Evolutionary conservation across 2,888 invertebrate genomes (phyloP), one percentile per base, ranked within the genome.

Genomic region (Cartodere bifasciata): DNA sequence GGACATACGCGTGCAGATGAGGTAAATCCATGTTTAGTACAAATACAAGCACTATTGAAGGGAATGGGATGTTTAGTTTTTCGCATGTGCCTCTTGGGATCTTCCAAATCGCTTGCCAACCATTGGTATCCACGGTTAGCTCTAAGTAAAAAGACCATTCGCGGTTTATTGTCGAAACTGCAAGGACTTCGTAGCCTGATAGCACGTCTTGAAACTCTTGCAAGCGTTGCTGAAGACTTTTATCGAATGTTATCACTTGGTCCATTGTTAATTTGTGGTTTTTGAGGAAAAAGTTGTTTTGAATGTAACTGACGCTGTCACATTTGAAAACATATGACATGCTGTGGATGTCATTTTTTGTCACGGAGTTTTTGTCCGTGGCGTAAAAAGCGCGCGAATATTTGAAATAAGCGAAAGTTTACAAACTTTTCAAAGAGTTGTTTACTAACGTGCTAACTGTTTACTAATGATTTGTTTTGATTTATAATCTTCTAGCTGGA

Each of bases 101-200:
- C 53, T 76, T 77, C 78, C 78, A 78, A 5, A 78, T 45, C 0
- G 74, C 76, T 44, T 73, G 72, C 78, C 78, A 78, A 1, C 77
- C 78, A 1, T 65, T 67, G 0, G 72, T 71, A 43, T 78, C 77
- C 2, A 77, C 56, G 1, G 69, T 55, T 15, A 74, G 45, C 45
- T 77, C 75, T 0, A 71, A 47, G 40, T 65, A 66, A 41, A 58
- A 65, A 2, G 60, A 53, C 72, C 72, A 74, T 50, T 68, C 68
- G 3, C 59, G 53, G 27, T 57, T 56, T 3, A 74, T 63, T 39
- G 61, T 56, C 1, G 67, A 64, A 1, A 65, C 63, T 3, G 67
- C 61, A 10, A 68, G 50, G 2, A 58, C 38, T 9, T 52, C 48
- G 6, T 54, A 56, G 22, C 55, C 57, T 1, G 60, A 60, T 9